Percentiles rank a stretch among this genome's conserved stretches.
phyloP scores from a whole-genome alignment of 1,140 invertebrate genomes.

The Euschistus heros region DNA sequence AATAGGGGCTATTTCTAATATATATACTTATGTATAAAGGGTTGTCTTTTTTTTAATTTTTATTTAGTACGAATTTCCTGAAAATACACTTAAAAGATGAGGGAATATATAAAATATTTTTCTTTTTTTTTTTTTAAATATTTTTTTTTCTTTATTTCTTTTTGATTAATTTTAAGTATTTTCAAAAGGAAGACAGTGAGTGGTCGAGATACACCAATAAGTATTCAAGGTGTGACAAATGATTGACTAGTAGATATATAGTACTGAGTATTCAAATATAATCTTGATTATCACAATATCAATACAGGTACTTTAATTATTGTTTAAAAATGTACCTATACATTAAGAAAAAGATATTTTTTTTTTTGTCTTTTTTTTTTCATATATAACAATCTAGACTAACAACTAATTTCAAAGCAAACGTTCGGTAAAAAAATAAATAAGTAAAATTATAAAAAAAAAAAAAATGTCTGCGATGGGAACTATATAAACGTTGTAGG shows the following conservation, averaged over 20 bases:
- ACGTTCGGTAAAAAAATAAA: not conserved
- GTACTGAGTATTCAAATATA: conserved; percentile 18
- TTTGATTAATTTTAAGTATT: conserved; percentile 13
- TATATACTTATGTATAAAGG: not conserved
- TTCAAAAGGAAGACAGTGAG: conserved; percentile 20
- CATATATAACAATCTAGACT: not conserved
- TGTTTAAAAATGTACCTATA: conserved; percentile 13
- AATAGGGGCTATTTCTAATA: conserved; percentile 11
- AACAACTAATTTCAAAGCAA: not conserved
- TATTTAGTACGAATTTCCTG: not conserved
- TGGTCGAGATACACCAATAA: conserved; percentile 16
- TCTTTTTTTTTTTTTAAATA: not conserved
- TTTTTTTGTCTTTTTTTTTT: too few species aligned
- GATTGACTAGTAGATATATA: conserved; percentile 19
- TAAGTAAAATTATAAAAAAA: not conserved
- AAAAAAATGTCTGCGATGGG: conserved; percentile 1
- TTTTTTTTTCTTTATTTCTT: not conserved
- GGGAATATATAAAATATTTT: conserved; percentile 17
- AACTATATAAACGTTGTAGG: conserved; percentile 10
- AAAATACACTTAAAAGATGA: conserved; percentile 13
- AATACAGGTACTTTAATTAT: conserved; percentile 18
- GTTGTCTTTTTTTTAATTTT: not conserved
- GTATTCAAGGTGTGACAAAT: conserved; percentile 15
- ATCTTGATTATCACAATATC: conserved; percentile 19
- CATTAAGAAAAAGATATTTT: conserved; percentile 2